Evolutionary conservation across 1,140 invertebrate species (phyloP), one percentile per base, ranked within the genome.

Genomic region (Drosophila parabipectinata): DNA sequence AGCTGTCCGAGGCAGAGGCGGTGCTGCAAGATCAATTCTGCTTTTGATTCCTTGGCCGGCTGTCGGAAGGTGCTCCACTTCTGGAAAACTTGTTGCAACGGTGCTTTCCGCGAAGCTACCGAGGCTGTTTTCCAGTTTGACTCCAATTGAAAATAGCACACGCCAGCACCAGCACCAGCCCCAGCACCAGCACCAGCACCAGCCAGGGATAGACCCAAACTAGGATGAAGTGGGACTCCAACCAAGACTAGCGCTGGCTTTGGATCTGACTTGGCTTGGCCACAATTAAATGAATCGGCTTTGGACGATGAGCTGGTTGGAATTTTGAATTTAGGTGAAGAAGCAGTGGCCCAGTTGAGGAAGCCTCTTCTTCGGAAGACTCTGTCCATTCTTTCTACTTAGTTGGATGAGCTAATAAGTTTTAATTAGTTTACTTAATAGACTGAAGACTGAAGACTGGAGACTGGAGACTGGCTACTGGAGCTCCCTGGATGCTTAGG

Each of bases 41-140:
- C 26, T 48, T 18, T 24, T 12, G 24, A 30, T 10, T 62, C 81
- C 76, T 84, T 72, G 59, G 75, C 39, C 50, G 34, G 28, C 28
- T 30, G 28, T 37, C 24, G 12, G 30, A 41, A 45, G 72, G 39
- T 84, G 80, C 80, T 84, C 80, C 59, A 84, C 82, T 78, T 84
- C 18, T 52, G 57, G 51, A 44, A 50, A 76, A 64, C 77, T 75
- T 7, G 77, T 68, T 83, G 80, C 80, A 83, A 83, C 79, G 79
- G 79, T 84, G 60, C 80, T 84, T 82, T 74, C 48, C 60, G 68
- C 7, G 41, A 0, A 3, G 56, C 37, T 62, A 48, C 47, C 54
- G 26, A 53, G 53, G 2, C 2, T 21, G 21, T 63, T 48, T 64
- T 66, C 56, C 69, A 69, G 57, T 64, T 74, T 72, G 72, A 79